Evolutionary conservation across 2,888 invertebrate species (phyloP).

Genomic region (Myathropa florea): DNA sequence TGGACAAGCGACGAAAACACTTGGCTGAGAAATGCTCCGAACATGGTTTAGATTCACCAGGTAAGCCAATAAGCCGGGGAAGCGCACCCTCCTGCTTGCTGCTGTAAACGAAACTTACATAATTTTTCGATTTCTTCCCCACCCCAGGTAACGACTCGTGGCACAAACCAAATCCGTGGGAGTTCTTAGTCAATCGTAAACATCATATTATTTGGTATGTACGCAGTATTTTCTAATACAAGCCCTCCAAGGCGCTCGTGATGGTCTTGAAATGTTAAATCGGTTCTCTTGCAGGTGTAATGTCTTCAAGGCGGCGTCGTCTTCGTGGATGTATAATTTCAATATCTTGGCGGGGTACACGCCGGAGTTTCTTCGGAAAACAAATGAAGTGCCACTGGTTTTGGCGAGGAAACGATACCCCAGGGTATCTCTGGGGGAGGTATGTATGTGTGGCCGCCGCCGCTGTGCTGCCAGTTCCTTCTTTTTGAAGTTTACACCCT

Average conservation of each 20-base stretch:
- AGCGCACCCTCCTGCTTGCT: not conserved
- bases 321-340: slow-evolving; percentile 96
- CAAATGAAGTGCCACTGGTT: slow-evolving; percentile 89
- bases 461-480: not conserved
- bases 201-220: slow-evolving; percentile 90
- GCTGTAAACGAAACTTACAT: not conserved
- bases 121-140: slow-evolving; percentile 13
- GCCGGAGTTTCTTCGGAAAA: slow-evolving; percentile 88
- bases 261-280: slow-evolving; percentile 48
- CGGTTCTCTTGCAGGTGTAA: slow-evolving; percentile 84
- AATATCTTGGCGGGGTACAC: slow-evolving; percentile 92
- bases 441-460: slow-evolving; percentile 53
- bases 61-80: no score
- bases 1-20: slow-evolving; percentile 79
- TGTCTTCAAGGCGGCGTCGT: slow-evolving; percentile 92
- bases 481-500: slow-evolving; percentile 17
- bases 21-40: slow-evolving; percentile 79
- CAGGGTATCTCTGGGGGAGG: slow-evolving; percentile 86
- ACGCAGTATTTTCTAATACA: slow-evolving; percentile 15
- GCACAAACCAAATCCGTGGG: slow-evolving; percentile 90
- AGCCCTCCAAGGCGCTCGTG: not conserved
- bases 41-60: slow-evolving; percentile 78
- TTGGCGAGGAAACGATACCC: slow-evolving; percentile 91
- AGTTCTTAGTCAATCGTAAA: slow-evolving; percentile 90
- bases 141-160: slow-evolving; percentile 79